phyloP scores from a whole-genome alignment of 2,888 invertebrate genomes.

The Melanostoma mellinum region DNA sequence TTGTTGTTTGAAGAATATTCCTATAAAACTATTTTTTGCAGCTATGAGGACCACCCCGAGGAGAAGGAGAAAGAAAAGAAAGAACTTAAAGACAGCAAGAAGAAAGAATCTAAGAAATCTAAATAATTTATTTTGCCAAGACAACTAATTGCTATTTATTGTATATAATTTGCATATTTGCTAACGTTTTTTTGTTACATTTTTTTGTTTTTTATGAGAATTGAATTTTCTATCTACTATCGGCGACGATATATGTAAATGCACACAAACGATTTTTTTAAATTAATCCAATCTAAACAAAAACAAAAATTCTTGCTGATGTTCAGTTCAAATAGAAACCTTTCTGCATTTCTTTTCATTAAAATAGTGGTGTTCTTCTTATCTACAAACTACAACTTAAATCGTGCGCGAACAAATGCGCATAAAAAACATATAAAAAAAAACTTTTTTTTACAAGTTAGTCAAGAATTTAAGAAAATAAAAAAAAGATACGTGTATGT shows the following conservation, averaged over 20 bases:
- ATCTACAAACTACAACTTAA: slow-evolving; percentile 4
- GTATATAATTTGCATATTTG: slow-evolving; percentile 63
- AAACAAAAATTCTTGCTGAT: slow-evolving; percentile 40
- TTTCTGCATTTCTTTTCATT: slow-evolving; percentile 42
- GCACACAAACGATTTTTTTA: slow-evolving; percentile 42
- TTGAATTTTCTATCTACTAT: slow-evolving; percentile 28
- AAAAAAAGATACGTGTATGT: neutral
- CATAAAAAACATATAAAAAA: slow-evolving; percentile 2
- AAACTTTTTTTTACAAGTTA: neutral
- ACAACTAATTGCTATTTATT: slow-evolving; percentile 40
- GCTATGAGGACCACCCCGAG: slow-evolving; percentile 88
- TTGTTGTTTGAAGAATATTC: neutral
- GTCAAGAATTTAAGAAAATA: slow-evolving; percentile 2
- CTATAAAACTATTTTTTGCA: slow-evolving; percentile 76
- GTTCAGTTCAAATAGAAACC: slow-evolving; percentile 40
- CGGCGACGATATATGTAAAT: slow-evolving; percentile 35
- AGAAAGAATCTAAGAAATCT: slow-evolving; percentile 81
- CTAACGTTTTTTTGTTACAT: slow-evolving; percentile 14
- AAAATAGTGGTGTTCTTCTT: no score
- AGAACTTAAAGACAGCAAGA: slow-evolving; percentile 79
- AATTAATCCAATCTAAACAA: slow-evolving; percentile 19
- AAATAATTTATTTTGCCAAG: slow-evolving; percentile 76
- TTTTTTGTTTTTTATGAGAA: slow-evolving; percentile 14
- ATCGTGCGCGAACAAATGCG: neutral
- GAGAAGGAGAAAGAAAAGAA: slow-evolving; percentile 82